These are phyloP conservation scores for Tiaroga cobitis DNA, from an alignment of 2,797 vertebrate species.

Conservation along the genomic window DNA sequence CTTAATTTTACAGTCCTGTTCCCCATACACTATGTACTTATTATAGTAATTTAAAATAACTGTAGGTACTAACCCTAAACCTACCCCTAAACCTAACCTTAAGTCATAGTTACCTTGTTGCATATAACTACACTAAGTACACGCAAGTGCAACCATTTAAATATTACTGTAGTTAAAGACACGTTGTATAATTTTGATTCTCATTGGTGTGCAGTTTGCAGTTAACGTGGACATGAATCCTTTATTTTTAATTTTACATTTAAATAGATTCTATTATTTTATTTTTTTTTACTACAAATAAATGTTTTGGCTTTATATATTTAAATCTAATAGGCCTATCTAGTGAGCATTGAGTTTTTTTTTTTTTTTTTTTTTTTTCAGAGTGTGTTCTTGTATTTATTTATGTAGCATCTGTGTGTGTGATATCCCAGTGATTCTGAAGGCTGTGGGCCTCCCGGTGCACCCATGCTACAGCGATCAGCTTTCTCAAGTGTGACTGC, in stretches of 20 bases:
- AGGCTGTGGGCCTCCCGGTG: slow-evolving; percentile 81
- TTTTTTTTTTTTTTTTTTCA: slow-evolving; percentile 31
- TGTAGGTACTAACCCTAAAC: not conserved
- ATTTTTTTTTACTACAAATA: not conserved
- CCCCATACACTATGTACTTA: too few species aligned
- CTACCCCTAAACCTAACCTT: not conserved
- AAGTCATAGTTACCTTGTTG: not conserved
- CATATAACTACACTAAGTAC: not conserved
- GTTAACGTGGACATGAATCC: not conserved
- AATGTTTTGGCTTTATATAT: not conserved
- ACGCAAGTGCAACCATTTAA: not conserved
- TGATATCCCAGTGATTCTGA: slow-evolving; percentile 80
- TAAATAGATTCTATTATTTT: not conserved
- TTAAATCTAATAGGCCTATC: slow-evolving; percentile 5
- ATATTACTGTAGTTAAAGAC: not conserved
- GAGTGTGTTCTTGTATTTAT: slow-evolving; percentile 64
- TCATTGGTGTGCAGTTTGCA: not conserved
- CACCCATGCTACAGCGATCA: slow-evolving; percentile 81
- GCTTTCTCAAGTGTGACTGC: slow-evolving; percentile 87
- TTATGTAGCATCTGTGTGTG: slow-evolving; percentile 77
- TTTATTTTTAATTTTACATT: not conserved
- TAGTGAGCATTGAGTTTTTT: slow-evolving; percentile 64
- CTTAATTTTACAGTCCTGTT: not conserved
- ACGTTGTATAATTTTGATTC: not conserved
- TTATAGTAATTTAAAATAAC: not conserved